phyloP scores from a whole-genome alignment of 2,888 invertebrate genomes.

The Campoletis raptor region DNA sequence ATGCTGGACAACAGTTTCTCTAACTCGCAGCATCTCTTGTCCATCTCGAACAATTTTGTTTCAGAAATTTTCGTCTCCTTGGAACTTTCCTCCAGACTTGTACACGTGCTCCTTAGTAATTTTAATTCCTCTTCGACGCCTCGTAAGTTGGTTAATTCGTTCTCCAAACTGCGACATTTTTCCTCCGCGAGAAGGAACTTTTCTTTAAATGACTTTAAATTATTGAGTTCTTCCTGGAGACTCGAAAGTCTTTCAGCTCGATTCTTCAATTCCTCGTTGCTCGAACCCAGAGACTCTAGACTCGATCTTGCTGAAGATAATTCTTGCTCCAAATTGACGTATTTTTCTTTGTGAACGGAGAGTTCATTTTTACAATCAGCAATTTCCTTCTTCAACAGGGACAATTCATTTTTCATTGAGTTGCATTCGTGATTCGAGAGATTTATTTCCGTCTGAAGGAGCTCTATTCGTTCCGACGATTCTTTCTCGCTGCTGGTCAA shows the following conservation, averaged over 20 bases:
- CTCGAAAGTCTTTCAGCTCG: constrained; percentile 43
- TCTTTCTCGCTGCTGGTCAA: constrained; percentile 79
- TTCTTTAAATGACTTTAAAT: constrained; percentile 19
- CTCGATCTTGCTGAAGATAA: constrained; percentile 41
- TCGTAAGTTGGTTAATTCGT: constrained; percentile 48
- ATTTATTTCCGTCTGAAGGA: constrained; percentile 80
- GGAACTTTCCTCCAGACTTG: constrained; percentile 24
- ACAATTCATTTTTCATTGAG: constrained; percentile 73
- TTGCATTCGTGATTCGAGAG: constrained; percentile 80
- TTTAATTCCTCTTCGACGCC: constrained; percentile 37
- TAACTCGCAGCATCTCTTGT: constrained; percentile 45
- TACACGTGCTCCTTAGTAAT: constrained; percentile 42
- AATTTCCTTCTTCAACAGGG: constrained; percentile 57
- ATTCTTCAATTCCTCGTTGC: constrained; percentile 77
- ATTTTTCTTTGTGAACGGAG: constrained; percentile 45
- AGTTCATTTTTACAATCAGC: constrained; percentile 47
- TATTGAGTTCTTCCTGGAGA: constrained; percentile 20
- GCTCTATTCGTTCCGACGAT: constrained; percentile 79
- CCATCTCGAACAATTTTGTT: constrained; percentile 39
- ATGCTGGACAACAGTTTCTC: constrained; percentile 19
- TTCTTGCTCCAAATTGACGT: constrained; percentile 53
- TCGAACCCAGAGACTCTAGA: constrained; percentile 51
- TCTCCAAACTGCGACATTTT: constrained; percentile 38
- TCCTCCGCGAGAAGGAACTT: constrained; percentile 54
- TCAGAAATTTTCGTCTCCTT: constrained; percentile 47